Conservation (phyloP, 2,888 invertebrate genomes). For the Amitus sp. region DNA sequence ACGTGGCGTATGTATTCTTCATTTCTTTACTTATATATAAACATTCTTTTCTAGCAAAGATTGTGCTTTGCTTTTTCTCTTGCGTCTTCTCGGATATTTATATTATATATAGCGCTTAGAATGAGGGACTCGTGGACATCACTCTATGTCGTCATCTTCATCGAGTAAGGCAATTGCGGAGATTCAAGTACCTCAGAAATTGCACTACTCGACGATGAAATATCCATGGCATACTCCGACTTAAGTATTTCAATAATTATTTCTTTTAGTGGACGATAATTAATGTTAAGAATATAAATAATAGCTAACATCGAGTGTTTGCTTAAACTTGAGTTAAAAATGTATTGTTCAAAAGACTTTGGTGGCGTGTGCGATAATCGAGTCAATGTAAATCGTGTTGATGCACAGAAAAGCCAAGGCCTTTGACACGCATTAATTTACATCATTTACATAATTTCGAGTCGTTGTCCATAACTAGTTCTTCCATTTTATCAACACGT, state of each 20-base stretch:
- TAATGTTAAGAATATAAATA: slow-evolving; percentile 60
- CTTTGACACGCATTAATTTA: too few relatives aligned
- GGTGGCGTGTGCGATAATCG: too few relatives aligned
- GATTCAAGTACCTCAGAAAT: slow-evolving; percentile 54
- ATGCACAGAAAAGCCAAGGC: too few relatives aligned
- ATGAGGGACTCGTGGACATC: slow-evolving; percentile 26
- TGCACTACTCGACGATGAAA: slow-evolving; percentile 46
- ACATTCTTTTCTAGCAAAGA: slow-evolving; percentile 16
- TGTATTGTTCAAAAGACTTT: too few relatives aligned
- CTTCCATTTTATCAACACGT: slow-evolving; percentile 3
- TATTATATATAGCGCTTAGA: slow-evolving; percentile 23
- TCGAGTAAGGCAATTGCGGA: slow-evolving; percentile 36
- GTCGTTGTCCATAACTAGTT: slow-evolving; percentile 5
- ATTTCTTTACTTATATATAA: slow-evolving; percentile 11
- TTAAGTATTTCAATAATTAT: slow-evolving; percentile 57
- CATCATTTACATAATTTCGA: slow-evolving; percentile 6
- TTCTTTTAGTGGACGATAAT: slow-evolving; percentile 59
- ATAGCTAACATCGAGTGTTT: slow-evolving; percentile 61
- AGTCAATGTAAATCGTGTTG: too few relatives aligned
- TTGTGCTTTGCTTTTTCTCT: slow-evolving; percentile 12
- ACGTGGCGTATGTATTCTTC: slow-evolving; percentile 31
- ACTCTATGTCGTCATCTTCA: slow-evolving; percentile 8
- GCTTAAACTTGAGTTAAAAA: slow-evolving; percentile 55
- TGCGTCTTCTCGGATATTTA: slow-evolving; percentile 28
- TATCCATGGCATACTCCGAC: slow-evolving; percentile 46